Conservation (phyloP, 2,888 invertebrate genomes). For the Imbricaverruca yamaguchii region DNA sequence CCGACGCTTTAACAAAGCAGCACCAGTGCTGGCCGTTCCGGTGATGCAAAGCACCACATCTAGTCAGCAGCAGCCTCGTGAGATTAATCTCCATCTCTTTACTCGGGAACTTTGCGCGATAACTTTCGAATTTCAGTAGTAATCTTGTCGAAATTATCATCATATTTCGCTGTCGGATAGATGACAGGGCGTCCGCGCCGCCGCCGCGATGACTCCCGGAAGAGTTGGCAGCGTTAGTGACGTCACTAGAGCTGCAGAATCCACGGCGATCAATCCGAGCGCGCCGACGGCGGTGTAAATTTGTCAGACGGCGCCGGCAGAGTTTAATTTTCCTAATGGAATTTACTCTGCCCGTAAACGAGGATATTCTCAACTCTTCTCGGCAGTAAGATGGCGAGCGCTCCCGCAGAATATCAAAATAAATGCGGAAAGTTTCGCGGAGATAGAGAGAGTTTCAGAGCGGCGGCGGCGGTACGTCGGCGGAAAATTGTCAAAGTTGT, state of each 20-base stretch:
- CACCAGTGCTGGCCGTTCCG: not conserved
- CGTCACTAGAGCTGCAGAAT: not conserved
- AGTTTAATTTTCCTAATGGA: conserved; percentile 20
- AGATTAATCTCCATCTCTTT: conserved; percentile 16
- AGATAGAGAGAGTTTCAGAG: conserved; percentile 18
- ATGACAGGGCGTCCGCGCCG: conserved; percentile 9
- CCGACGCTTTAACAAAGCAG: not conserved
- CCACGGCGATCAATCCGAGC: not conserved
- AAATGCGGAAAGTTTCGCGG: conserved; percentile 17
- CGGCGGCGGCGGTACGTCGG: not conserved
- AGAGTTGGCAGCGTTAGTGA: not conserved
- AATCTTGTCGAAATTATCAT: conserved; percentile 13
- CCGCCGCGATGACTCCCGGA: conserved; percentile 10
- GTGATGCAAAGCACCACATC: too few relatives aligned
- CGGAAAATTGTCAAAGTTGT: conserved; percentile 20
- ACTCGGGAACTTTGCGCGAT: conserved; percentile 8
- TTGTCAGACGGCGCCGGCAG: not conserved
- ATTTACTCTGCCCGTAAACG: conserved; percentile 19
- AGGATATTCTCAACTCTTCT: conserved; percentile 17
- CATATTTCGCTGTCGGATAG: conserved; percentile 12
- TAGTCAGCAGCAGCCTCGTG: not conserved
- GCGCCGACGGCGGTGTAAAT: conserved; percentile 4
- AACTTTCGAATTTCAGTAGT: conserved; percentile 18
- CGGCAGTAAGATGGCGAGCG: not conserved
- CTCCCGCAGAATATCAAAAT: conserved; percentile 10